Evolutionary conservation across 2,113 vertebrate species (phyloP).

Genomic region (Tonatia bakeri): DNA sequence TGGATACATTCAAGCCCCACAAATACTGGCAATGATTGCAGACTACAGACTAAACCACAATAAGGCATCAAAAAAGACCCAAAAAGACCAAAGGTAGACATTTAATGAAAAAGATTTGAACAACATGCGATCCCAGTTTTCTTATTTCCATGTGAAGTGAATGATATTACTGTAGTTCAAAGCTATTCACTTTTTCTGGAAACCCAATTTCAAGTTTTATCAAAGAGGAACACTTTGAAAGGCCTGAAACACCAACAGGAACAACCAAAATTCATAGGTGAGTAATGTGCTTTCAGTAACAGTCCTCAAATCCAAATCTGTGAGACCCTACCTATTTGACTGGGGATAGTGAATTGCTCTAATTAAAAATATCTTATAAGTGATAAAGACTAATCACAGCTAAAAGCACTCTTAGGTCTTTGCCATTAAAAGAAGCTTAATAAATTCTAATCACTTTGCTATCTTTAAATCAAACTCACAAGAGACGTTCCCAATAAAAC

Average conservation of each 20-base stretch:
- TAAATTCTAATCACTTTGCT: conserved; percentile 4
- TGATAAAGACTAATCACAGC: conserved; percentile 24
- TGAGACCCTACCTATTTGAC: background rate
- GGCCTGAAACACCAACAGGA: background rate
- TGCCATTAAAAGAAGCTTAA: conserved; percentile 46
- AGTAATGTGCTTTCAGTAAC: background rate
- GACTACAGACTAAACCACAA: background rate
- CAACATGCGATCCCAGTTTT: background rate
- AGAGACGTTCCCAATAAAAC: background rate
- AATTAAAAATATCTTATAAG: conserved; percentile 39
- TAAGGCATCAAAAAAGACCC: background rate
- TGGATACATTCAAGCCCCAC: background rate
- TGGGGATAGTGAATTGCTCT: conserved; percentile 7
- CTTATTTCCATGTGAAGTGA: conserved; percentile 4
- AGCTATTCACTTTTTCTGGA: background rate
- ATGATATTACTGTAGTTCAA: background rate
- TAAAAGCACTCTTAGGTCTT: conserved; percentile 30
- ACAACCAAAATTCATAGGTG: background rate
- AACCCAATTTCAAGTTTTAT: background rate
- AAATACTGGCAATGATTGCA: conserved; percentile 17
- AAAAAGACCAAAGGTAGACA: background rate
- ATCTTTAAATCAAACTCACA: conserved; percentile 2
- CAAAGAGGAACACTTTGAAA: background rate
- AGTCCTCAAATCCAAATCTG: background rate
- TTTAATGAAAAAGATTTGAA: background rate